Base-by-base conservation (phyloP, 2,113 vertebrate genomes). In the Platichthys flesus region DNA sequence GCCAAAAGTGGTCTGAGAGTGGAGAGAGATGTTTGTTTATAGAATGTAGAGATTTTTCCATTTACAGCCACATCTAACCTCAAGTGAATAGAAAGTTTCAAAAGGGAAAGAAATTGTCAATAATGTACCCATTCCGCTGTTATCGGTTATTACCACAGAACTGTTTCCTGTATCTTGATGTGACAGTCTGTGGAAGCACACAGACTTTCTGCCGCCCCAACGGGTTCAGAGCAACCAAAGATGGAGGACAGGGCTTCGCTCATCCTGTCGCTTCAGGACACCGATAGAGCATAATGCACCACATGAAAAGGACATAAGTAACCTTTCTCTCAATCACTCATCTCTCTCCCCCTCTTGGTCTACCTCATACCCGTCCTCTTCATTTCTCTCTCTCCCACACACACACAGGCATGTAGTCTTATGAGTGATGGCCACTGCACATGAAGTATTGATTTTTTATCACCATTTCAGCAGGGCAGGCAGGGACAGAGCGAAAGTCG, bases 401-500 rank as follows among this genome's bases (percentile, higher is more conserved):
- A 26, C 62, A 47, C 60, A 42, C 59, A 62, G 42, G 45, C 71
- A 63, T 71, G 71, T 66, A 35, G 47, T 81, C 77, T 47, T 61
- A 54, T 83, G 84, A 86, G 61, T 64, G 67, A 89, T 82, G 73
- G 42, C 5, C 40, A 40, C 59, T 14, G 57, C 54, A 26, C 76
- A 79, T 67, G 23, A 80, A 69, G 45, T 74, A 88, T 82, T 0
- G 67, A 74, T 64, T 74, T 83, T 80, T 76, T 81, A 87, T 88
- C 81, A 70, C 14, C 66, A 52, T 85, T 80, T 51, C 56, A 82
- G 84, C 62, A 45, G 80, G 56, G 37, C 59, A 67, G 68, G 67
- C 28, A 78, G 78, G 58, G 78, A 78, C 61, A 73, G 1, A 10
- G 49, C 21, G 67, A 61, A 83, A 69, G 61, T 52, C 24, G 4